Evolutionary conservation across 2,113 vertebrate species (phyloP).

Genomic region (Prionailurus bengalensis): DNA sequence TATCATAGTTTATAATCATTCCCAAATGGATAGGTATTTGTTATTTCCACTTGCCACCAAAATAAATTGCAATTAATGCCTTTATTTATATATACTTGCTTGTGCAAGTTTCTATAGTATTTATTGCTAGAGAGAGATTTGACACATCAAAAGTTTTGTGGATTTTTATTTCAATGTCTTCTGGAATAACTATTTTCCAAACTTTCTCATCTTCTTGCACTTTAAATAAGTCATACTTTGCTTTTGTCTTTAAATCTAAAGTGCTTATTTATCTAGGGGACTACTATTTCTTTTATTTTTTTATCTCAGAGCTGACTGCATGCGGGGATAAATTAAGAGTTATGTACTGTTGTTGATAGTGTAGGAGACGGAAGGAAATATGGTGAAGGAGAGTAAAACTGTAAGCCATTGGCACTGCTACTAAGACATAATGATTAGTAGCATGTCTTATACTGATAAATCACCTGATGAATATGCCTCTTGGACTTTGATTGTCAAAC

Average conservation of each 20-base stretch:
- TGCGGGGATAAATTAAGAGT: slow-evolving; percentile 40
- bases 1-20: not conserved
- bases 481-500: slow-evolving; percentile 1
- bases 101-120: not conserved
- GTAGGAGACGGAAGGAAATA: not conserved
- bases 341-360: not conserved
- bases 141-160: not conserved
- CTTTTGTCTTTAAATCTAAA: slow-evolving; percentile 41
- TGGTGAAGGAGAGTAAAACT: not conserved
- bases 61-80: not conserved
- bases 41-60: slow-evolving; percentile 6
- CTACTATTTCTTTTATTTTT: not conserved
- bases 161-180: slow-evolving; percentile 18
- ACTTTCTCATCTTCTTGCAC: not conserved
- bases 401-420: not conserved
- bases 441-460: not conserved
- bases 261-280: slow-evolving; percentile 32
- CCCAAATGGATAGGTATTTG: not conserved
- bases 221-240: not conserved
- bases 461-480: not conserved
- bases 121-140: not conserved
- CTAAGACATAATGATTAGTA: not conserved
- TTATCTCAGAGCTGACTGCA: not conserved
- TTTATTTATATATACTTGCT: not conserved
- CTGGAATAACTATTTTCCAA: slow-evolving; percentile 49